Base-by-base conservation (phyloP, 2,888 invertebrate species). In the Bellardia pandia region DNA sequence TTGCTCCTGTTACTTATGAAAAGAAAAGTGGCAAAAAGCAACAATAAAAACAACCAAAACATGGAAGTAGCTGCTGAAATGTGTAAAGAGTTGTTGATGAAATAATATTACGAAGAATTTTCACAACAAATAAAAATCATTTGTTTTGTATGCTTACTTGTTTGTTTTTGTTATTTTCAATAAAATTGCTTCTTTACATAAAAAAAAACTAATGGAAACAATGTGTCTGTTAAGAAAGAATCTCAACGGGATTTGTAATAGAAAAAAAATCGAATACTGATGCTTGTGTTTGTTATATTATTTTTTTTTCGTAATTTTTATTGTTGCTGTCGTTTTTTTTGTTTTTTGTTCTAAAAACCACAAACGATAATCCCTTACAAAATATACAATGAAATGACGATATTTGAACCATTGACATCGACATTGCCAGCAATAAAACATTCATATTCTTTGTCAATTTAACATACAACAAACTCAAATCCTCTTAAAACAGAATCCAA, bases 401-500 rank as follows among this genome's bases (percentile, higher is more conserved):
- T 79, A 74, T 85, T 68, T 51, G 69, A 79, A 75, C 51, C 62
- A 62, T 74, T 85, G 72, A 69, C 75, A 80, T 37, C 60, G 42
- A 66, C 72, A 64, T 53, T 45, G 60, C 56, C 37, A 58, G 53
- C 69, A 80, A 76, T 69, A 62, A 58, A 76, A 76, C 62, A 71
- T 76, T 48, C 51, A 76, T 72, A 80, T 72, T 80, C 51, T 80
- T 30, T 66, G 76, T 85, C 71, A 76, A 77, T 80, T 81, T 81
- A 51, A 71, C 76, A 77, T 71, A 60, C 62, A 74, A 69, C 42
- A 76, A 16, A 68, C 69, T 76, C 7, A 76, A 85, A 80, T 85
- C 79, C 76, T 85, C 85, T 85, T 85, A 80, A 76, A 85, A 71
- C 69, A 23, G 56, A 80, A 69, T 79, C 69, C 16, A 30, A 77